phyloP scores from a whole-genome alignment of 1,140 invertebrate species.

The Drosophila athabasca region DNA sequence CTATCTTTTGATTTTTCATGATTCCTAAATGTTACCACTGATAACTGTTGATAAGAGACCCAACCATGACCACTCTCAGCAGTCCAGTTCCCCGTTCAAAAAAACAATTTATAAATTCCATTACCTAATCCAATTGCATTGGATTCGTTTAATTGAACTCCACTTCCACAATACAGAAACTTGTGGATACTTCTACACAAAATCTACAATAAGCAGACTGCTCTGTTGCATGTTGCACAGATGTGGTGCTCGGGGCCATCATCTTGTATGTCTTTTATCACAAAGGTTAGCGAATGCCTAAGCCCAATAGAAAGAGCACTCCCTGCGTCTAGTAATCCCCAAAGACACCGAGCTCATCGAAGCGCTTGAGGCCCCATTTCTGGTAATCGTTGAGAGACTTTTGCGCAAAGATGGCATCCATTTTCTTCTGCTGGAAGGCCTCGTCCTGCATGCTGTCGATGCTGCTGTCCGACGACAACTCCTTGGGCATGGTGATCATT shows the following conservation, averaged over 20 bases:
- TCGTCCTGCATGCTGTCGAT: constrained; percentile 70
- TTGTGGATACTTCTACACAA: no score
- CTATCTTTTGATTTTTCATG: no score
- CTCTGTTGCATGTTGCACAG: neutral
- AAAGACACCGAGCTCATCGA: constrained; percentile 68
- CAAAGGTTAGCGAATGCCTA: constrained; percentile 10
- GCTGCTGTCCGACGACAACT: constrained; percentile 60
- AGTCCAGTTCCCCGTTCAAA: neutral
- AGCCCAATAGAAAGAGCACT: neutral
- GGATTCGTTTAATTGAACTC: constrained; percentile 51
- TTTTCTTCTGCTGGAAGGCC: constrained; percentile 51
- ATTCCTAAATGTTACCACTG: no score
- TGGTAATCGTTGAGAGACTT: constrained; percentile 57
- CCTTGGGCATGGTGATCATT: constrained; percentile 69
- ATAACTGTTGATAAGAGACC: no score
- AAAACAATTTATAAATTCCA: neutral
- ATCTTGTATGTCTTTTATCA: neutral
- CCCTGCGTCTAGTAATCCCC: constrained; percentile 50
- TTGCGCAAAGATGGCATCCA: constrained; percentile 58
- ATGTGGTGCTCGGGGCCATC: neutral
- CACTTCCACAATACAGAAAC: constrained; percentile 13
- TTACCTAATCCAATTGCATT: neutral
- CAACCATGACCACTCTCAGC: no score
- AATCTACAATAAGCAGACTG: neutral
- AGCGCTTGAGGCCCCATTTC: constrained; percentile 63